Base-by-base conservation (phyloP, 2,113 vertebrate genomes). In the Hemibagrus wyckioides region DNA sequence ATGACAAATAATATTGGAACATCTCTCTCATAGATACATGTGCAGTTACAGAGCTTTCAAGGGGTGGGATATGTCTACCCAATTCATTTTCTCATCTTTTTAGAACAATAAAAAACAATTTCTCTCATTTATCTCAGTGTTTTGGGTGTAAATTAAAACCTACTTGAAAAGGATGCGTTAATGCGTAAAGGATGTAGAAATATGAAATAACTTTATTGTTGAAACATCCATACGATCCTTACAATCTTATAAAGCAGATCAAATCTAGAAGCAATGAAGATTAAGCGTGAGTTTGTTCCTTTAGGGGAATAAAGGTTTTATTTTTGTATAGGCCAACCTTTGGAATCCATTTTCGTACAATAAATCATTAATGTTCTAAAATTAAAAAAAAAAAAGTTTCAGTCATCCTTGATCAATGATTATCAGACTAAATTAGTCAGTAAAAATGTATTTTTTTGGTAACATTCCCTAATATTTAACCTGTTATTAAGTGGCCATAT, bases 401-500 rank as follows among this genome's bases (percentile, higher is more conserved):
- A 33, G 36, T 67, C 73, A 73, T 3, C 15, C 25, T 4, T 0
- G 15, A 75, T 6, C 15, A 59, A 36, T 41, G 23, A 25, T 54
- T 73, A 14, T 39, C 50, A 39, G 6, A 54, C 63, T 69, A 56
- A 52, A 39, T 15, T 50, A 19, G 39, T 69, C 3, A 19, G 15
- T 30, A 65, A 30, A 65, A 65, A 4, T 14, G 14, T 30, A 14
- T 30, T 65, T 65, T n/a, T 11, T 65, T 65, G 8, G 52, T 65
- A 65, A 7, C 19, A 28, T 86, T 52, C 33, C 52, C 13, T 52
- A 11, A 10, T 85, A 36, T 59, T 30, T 14, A 75, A 56, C 15
- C n/a, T 61, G 19, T 80, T 79, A 65, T 85, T 48, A 85, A 65
- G 75, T 36, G 75, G 57, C 76, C 15, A 56, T 48, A n/a, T 76